A percentile compares a stretch with the other conserved stretches of the same genome.
phyloP scores from a whole-genome alignment of 2,888 invertebrate species.

The Apoderus coryli region DNA sequence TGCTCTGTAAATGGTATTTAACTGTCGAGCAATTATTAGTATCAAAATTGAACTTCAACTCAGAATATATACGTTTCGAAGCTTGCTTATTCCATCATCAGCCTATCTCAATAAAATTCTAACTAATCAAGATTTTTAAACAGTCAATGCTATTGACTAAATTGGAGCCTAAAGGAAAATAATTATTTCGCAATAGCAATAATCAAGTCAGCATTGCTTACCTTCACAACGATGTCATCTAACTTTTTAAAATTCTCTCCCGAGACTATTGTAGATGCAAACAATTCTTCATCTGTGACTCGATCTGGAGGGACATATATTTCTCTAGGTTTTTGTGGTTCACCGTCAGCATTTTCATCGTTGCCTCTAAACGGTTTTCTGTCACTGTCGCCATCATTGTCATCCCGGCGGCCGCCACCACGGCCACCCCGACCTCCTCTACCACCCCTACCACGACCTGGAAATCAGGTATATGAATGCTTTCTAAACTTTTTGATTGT shows the following conservation, averaged over 20 bases:
- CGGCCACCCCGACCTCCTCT: slow-evolving; percentile 19
- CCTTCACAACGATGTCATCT: slow-evolving; percentile 75
- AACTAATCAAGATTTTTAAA: too few relatives aligned
- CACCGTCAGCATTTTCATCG: slow-evolving; percentile 14
- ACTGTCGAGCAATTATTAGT: too few relatives aligned
- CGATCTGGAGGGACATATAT: slow-evolving; percentile 63
- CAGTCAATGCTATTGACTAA: too few relatives aligned
- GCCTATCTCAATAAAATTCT: too few relatives aligned
- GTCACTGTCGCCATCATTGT: slow-evolving; percentile 21
- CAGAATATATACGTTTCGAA: too few relatives aligned
- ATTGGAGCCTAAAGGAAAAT: background rate
- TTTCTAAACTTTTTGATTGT: too few relatives aligned
- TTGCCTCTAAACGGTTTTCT: slow-evolving; percentile 14
- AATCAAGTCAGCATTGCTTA: too few relatives aligned
- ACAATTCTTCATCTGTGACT: slow-evolving; percentile 55
- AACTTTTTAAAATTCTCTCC: slow-evolving; percentile 81
- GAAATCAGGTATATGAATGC: too few relatives aligned
- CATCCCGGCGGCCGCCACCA: slow-evolving; percentile 17
- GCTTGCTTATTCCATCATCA: too few relatives aligned
- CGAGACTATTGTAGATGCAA: slow-evolving; percentile 33
- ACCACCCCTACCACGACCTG: slow-evolving; percentile 7
- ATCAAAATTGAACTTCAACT: too few relatives aligned
- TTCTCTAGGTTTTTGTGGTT: slow-evolving; percentile 44
- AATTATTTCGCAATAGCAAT: slow-evolving; percentile 3
- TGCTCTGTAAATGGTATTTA: too few relatives aligned